Conservation (phyloP, 2,888 invertebrate genomes). For the Tenthredo scrophulariae region DNA sequence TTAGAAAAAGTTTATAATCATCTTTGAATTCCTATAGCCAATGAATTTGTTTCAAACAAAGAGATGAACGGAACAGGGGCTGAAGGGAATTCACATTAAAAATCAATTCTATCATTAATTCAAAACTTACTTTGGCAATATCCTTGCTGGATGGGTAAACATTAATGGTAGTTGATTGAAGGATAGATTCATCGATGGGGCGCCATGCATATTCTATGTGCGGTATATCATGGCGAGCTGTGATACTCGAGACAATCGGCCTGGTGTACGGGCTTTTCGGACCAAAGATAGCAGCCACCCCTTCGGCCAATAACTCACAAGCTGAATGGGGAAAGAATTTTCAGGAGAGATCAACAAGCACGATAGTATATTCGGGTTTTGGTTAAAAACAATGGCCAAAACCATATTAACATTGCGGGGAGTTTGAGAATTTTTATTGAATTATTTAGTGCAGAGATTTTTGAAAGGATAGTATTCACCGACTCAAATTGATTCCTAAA, state of each 20-base stretch:
- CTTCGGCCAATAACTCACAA: conserved; percentile 91
- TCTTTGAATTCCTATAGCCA: not conserved
- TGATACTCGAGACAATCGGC: conserved; percentile 90
- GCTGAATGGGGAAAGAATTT: conserved; percentile 80
- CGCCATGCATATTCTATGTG: conserved; percentile 91
- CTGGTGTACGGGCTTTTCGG: conserved; percentile 93
- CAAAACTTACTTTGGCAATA: conserved; percentile 64
- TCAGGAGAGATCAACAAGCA: not conserved
- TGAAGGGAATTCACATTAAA: not conserved
- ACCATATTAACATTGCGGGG: no score
- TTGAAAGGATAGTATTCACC: no score
- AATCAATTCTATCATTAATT: not conserved
- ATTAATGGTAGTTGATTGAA: conserved; percentile 80
- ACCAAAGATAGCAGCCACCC: conserved; percentile 96
- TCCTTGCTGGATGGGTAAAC: conserved; percentile 82
- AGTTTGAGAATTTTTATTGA: no score
- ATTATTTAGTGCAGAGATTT: no score
- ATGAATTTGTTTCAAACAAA: not conserved
- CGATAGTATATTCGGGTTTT: no score
- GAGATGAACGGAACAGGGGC: not conserved
- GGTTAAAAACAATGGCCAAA: no score
- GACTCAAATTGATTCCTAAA: conserved; percentile 11
- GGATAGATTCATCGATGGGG: conserved; percentile 79
- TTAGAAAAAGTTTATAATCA: not conserved
- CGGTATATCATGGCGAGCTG: conserved; percentile 91